Evolutionary conservation across 1,140 invertebrate species (phyloP).

Genomic region (Cyclina sinensis): DNA sequence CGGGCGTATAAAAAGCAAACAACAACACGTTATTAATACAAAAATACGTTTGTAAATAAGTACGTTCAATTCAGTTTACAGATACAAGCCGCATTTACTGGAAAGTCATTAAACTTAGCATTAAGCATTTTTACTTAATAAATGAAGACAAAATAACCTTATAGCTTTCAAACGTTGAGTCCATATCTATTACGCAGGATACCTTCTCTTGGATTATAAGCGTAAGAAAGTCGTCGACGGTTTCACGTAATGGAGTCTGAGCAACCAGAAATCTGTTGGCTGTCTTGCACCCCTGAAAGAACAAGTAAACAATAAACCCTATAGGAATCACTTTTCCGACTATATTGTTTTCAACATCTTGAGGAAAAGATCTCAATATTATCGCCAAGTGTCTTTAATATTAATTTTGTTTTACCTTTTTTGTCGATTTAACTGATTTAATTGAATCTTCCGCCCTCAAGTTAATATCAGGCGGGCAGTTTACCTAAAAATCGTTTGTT

Average conservation of each 20-base stretch:
- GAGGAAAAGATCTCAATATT: not conserved
- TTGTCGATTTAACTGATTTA: too few relatives aligned
- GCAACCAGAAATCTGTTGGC: not conserved
- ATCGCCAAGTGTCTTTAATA: too few relatives aligned
- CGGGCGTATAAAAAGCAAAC: too few relatives aligned
- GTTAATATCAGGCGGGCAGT: too few relatives aligned
- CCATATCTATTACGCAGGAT: not conserved
- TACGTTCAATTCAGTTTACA: too few relatives aligned
- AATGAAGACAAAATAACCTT: not conserved
- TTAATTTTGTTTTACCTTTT: too few relatives aligned
- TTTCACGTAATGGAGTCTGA: constrained; percentile 9
- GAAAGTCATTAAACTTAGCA: not conserved
- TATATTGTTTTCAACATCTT: not conserved
- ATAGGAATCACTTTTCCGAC: not conserved
- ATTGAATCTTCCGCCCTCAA: too few relatives aligned
- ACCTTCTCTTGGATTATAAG: constrained; percentile 30
- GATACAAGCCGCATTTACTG: not conserved
- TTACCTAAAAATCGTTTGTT: too few relatives aligned
- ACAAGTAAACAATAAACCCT: not conserved
- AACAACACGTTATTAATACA: too few relatives aligned
- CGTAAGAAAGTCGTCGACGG: not conserved
- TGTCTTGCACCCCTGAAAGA: not conserved
- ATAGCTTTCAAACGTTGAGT: not conserved
- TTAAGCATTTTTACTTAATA: not conserved
- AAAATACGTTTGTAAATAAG: too few relatives aligned